These are phyloP conservation scores for Nephrotoma guestfalica DNA, from an alignment of 2,888 invertebrate species.

Conservation along the genomic window DNA sequence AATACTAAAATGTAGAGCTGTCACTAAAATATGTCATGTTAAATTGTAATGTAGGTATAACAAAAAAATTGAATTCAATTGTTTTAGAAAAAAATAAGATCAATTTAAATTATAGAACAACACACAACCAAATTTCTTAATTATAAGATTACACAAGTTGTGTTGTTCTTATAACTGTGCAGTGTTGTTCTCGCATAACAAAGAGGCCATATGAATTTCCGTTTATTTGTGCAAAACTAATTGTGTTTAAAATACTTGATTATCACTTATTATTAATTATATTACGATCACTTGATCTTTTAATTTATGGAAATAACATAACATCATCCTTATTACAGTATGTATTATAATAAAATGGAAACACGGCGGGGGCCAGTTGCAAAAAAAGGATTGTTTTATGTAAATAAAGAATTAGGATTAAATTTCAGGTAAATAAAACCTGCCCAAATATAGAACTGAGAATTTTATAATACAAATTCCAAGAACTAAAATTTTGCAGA, in stretches of 20 bases:
- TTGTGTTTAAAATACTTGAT: neutral
- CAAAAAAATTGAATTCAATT: neutral
- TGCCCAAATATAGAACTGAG: neutral
- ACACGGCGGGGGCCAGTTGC: neutral
- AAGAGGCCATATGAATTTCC: neutral
- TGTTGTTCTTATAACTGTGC: neutral
- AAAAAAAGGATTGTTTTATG: neutral
- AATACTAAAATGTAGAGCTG: neutral
- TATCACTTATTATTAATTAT: neutral
- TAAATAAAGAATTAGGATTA: neutral
- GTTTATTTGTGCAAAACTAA: neutral
- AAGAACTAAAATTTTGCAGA: neutral
- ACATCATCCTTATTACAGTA: neutral
- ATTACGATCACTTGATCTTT: neutral
- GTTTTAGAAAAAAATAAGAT: neutral
- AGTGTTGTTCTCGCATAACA: neutral
- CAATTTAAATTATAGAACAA: neutral
- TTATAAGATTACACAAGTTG: neutral
- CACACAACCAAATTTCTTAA: neutral
- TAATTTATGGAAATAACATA: neutral
- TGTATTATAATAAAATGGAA: neutral
- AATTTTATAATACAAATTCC: neutral
- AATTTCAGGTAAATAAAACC: neutral
- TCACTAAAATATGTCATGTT: neutral
- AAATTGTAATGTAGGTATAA: neutral